A percentile compares a stretch with the other conserved stretches of the same genome.
Evolutionary conservation across 2,797 vertebrate species (phyloP).

Genomic region (Lacerta agilis): DNA sequence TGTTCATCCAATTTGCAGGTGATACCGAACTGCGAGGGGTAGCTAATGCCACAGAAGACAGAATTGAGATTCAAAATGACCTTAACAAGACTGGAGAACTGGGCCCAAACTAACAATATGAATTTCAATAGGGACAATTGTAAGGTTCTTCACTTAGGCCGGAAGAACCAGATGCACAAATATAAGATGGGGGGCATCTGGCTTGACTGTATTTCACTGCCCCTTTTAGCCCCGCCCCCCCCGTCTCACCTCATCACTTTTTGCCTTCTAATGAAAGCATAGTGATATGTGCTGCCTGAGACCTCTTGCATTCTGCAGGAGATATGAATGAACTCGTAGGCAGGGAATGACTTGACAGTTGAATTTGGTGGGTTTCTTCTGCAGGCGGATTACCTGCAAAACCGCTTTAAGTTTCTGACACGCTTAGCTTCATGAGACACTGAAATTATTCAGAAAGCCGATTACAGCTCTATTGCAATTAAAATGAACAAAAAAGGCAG

Average conservation of each 20-base stretch:
- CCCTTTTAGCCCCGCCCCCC: conserved; percentile 33
- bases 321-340: conserved; percentile 46
- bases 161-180: too few relatives aligned
- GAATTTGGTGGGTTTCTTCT: conserved; percentile 58
- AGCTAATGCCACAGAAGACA: too few relatives aligned
- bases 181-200: too few relatives aligned
- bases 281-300: conserved; percentile 40
- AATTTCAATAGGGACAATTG: too few relatives aligned
- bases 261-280: background rate
- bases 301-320: background rate
- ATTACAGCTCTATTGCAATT: conserved; percentile 12
- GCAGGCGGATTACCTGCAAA: conserved; percentile 29
- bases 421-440: conserved; percentile 7
- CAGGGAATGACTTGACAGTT: conserved; percentile 54
- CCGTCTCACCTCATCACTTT: background rate
- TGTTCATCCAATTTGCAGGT: too few relatives aligned
- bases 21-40: too few relatives aligned
- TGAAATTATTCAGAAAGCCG: conserved; percentile 28
- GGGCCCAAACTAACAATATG: too few relatives aligned
- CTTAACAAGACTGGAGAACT: too few relatives aligned
- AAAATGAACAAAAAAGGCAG: background rate
- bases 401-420: conserved; percentile 45
- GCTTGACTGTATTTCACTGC: conserved; percentile 31
- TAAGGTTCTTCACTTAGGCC: too few relatives aligned
- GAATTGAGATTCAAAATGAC: too few relatives aligned